Conservation (phyloP, 2,113 vertebrate genomes). For the Sorex araneus region DNA sequence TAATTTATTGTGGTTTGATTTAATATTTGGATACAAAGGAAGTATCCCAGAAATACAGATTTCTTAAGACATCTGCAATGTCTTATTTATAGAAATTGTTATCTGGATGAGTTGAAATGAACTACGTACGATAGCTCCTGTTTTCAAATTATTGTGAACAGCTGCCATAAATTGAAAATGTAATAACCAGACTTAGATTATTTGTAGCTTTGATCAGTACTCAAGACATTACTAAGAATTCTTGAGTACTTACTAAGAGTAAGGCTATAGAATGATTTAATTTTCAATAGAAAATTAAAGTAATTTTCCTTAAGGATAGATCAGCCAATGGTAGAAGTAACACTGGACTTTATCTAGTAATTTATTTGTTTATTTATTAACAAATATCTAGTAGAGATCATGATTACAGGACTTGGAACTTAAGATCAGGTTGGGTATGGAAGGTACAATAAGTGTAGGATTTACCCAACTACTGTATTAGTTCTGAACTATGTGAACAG, state of each 20-base stretch:
- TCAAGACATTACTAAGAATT: conserved; percentile 10
- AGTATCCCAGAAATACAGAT: background rate
- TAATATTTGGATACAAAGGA: conserved; percentile 31
- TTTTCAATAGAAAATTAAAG: too few relatives aligned
- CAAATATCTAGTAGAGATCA: background rate
- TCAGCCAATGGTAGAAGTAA: background rate
- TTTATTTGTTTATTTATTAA: background rate
- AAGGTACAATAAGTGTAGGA: background rate
- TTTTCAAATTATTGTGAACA: conserved; percentile 54
- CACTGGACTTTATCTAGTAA: background rate
- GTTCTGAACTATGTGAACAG: background rate
- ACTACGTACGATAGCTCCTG: background rate
- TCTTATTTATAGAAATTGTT: conserved; percentile 3
- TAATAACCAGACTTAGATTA: background rate
- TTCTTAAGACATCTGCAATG: conserved; percentile 24
- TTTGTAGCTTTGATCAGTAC: background rate
- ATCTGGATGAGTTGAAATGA: conserved; percentile 17
- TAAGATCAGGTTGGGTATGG: background rate
- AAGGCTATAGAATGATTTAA: too few relatives aligned
- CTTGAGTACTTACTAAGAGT: background rate
- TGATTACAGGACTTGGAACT: background rate
- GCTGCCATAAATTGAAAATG: background rate
- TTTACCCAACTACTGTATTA: background rate
- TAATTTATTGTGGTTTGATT: conserved; percentile 46
- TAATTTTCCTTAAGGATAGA: background rate